Percentiles rank a stretch among this genome's conserved stretches.
These are phyloP conservation scores for Calliphora vicina DNA, from an alignment of 1,140 invertebrate genomes.

Conservation along the genomic window DNA sequence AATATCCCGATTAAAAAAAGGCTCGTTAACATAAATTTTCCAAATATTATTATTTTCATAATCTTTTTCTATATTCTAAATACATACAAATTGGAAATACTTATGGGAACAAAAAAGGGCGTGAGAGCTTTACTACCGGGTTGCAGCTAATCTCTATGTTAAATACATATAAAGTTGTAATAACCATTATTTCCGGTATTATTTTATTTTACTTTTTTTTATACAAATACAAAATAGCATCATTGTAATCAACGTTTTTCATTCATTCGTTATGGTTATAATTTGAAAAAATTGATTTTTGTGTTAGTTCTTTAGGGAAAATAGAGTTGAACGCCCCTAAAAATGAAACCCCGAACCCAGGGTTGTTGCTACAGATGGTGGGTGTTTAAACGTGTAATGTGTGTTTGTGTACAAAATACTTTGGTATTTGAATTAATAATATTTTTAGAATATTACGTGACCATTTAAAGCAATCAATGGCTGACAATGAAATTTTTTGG, in stretches of 20 bases:
- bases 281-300: not conserved
- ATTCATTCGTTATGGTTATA: not conserved
- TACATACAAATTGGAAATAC: no score
- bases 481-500: not conserved
- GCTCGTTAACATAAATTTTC: no score
- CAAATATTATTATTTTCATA: no score
- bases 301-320: not conserved
- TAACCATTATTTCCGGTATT: not conserved
- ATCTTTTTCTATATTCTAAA: no score
- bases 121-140: no score
- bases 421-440: not conserved
- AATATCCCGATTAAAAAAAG: not conserved
- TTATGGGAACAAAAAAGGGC: no score
- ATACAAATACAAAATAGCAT: not conserved
- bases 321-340: not conserved
- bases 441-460: constrained; percentile 7
- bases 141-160: no score
- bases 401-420: not conserved
- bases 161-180: not conserved
- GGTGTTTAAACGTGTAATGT: not conserved
- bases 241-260: constrained; percentile 1
- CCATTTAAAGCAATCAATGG: constrained; percentile 9
- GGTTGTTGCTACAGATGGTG: no score
- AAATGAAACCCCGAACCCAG: no score
- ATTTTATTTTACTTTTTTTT: not conserved